Evolutionary conservation across 2,797 vertebrate species (phyloP).

Genomic region (Lithobates pipiens): DNA sequence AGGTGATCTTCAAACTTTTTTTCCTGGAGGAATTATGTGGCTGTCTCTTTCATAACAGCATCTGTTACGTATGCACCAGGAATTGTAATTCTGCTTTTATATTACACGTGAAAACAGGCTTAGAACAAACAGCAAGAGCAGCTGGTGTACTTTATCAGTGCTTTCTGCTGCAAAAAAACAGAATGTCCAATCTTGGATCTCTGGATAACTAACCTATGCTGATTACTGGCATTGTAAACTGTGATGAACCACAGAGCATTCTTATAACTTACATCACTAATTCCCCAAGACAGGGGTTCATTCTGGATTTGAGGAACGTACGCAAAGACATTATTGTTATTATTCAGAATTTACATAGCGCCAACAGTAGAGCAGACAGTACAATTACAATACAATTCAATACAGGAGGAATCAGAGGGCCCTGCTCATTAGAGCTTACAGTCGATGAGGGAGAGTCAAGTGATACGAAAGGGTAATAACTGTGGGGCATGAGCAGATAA

Average conservation of each 20-base stretch:
- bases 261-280: not conserved
- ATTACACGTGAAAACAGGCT: constrained; percentile 70
- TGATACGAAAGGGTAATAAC: too few species aligned
- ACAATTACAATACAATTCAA: too few species aligned
- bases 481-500: too few species aligned
- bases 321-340: too few species aligned
- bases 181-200: constrained; percentile 60
- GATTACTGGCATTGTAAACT: constrained; percentile 46
- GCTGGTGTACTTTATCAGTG: constrained; percentile 65
- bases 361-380: too few species aligned
- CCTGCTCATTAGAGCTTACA: too few species aligned
- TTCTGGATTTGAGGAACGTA: too few species aligned
- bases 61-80: constrained; percentile 64
- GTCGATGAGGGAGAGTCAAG: too few species aligned
- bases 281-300: too few species aligned
- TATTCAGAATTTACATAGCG: too few species aligned
- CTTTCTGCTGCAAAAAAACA: constrained; percentile 62
- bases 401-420: too few species aligned
- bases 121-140: constrained; percentile 62
- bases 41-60: constrained; percentile 67
- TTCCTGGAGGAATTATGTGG: constrained; percentile 62
- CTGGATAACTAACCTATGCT: constrained; percentile 43
- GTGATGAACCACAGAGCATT: not conserved
- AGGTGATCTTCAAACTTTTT: constrained; percentile 71
- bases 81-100: constrained; percentile 68